These are phyloP conservation scores for Sardina pilchardus DNA, from an alignment of 2,113 vertebrate species.

Conservation along the genomic window DNA sequence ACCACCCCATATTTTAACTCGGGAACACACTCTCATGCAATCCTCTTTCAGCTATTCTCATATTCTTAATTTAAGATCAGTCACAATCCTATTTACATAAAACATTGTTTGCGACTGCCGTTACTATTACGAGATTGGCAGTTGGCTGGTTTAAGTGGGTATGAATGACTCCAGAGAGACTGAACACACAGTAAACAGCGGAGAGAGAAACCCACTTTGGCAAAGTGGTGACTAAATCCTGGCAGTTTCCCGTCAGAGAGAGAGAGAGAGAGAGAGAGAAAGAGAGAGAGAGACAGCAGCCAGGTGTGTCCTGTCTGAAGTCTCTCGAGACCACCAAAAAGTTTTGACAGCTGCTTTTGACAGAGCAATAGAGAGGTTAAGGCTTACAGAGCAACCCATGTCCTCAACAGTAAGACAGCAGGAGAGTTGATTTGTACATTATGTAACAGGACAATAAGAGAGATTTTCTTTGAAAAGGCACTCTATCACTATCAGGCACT, in stretches of 20 bases:
- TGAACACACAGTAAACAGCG: neutral
- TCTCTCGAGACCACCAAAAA: constrained; percentile 22
- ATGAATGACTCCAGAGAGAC: neutral
- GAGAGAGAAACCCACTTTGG: neutral
- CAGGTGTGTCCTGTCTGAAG: constrained; percentile 51
- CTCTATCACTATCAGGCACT: neutral
- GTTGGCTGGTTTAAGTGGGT: neutral
- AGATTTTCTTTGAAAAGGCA: neutral
- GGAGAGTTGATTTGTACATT: neutral
- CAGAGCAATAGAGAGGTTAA: constrained; percentile 20
- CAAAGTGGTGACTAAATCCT: constrained; percentile 16
- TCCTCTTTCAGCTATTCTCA: neutral
- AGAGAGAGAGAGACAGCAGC: constrained; percentile 13
- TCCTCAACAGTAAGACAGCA: neutral
- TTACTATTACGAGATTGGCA: neutral
- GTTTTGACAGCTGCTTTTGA: constrained; percentile 31
- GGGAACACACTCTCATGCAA: neutral
- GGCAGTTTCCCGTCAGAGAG: constrained; percentile 39
- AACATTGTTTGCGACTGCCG: neutral
- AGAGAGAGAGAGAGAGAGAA: constrained; percentile 8
- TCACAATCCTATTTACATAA: neutral
- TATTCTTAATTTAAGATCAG: neutral
- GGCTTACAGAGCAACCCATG: constrained; percentile 22
- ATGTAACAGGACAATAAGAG: neutral
- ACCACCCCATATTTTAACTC: neutral